Evolutionary conservation across 2,888 invertebrate genomes (phyloP), one percentile per base, ranked within the genome.

Genomic region (Cryptus armator): DNA sequence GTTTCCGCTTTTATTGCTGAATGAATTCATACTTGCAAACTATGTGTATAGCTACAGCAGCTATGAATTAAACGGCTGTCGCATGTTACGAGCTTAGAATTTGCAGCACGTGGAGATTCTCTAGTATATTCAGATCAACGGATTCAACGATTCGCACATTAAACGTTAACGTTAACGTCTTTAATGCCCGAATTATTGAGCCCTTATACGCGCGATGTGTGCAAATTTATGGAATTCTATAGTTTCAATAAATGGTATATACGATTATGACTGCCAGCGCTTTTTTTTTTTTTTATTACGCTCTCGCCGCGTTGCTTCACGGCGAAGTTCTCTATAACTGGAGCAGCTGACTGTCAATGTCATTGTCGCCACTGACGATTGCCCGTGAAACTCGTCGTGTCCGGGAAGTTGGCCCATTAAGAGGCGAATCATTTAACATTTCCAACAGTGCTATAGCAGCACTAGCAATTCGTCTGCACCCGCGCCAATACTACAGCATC

Each of bases 341-440:
- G 71, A 46, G 59, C 79, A 76, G 46, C 59, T 64, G 46, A 66
- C 76, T 79, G 86, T 90, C 92, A 93, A 93, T 93, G 93, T 93
- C 93, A 93, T 92, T 93, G 93, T 91, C 93, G 91, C 87, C 84
- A 83, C 86, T 88, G 89, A 90, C 90, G 91, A 92, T 92, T 92
- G 89, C 90, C 88, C 88, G 86, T 90, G 92, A 92, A 92, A 93
- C 91, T 93, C 92, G 92, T 86, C 89, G 91, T 93, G 92, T 93
- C 93, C 93, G 93, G 93, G 93, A 93, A 93, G 93, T 92, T 89
- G 90, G 89, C 84, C 90, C 85, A 92, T 92, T 92, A 92, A 88
- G 85, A 87, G 87, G 83, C 85, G 84, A 86, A 87, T 88, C 90
- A 90, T 90, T 90, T 91, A 92, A 92, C 91, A 90, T 92, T 92